These are phyloP conservation scores for Serinus canaria DNA, from an alignment of 2,113 vertebrate genomes.

Conservation along the genomic window DNA sequence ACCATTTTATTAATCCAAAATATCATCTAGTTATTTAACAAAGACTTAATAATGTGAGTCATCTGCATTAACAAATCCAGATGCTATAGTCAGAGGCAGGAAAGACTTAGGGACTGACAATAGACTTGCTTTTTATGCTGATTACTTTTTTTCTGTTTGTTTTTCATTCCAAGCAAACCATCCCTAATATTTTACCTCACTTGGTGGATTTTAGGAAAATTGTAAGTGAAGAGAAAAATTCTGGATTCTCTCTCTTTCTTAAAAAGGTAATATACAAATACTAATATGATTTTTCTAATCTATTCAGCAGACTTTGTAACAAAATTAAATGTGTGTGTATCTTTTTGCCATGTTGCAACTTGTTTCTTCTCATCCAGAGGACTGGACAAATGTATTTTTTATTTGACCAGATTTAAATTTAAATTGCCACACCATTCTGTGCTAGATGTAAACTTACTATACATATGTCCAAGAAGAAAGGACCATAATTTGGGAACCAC, in stretches of 20 bases:
- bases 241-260: neutral
- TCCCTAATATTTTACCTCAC: conserved; percentile 12
- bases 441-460: neutral
- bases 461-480: conserved; percentile 5
- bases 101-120: neutral
- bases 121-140: neutral
- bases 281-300: neutral
- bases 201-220: neutral
- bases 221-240: neutral
- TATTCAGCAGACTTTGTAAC: neutral
- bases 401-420: conserved; percentile 27
- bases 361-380: neutral
- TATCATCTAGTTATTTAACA: conserved; percentile 45
- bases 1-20: conserved; percentile 45
- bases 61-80: conserved; percentile 37
- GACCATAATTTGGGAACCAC: neutral
- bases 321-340: neutral
- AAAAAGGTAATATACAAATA: neutral
- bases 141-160: conserved; percentile 17
- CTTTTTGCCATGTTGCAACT: neutral
- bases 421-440: neutral
- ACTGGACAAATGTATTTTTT: neutral
- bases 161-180: conserved; percentile 20
- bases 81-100: conserved; percentile 29
- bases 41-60: conserved; percentile 30